Percentiles rank a stretch among this genome's conserved stretches.
Evolutionary conservation across 1,140 invertebrate genomes (phyloP).

Genomic region (Drosophila santomea): DNA sequence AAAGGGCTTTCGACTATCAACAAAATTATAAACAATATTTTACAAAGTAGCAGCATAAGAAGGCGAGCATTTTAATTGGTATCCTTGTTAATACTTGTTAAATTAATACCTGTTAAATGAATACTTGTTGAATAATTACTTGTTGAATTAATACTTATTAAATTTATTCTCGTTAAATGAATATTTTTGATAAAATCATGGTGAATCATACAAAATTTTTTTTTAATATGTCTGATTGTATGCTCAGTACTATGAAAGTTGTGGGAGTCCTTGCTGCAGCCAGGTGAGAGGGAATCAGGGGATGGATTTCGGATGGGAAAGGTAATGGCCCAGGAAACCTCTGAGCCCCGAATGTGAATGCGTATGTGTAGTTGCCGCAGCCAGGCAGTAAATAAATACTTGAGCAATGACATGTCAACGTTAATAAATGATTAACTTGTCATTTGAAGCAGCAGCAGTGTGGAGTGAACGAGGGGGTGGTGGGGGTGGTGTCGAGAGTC

Average conservation of each 20-base stretch:
- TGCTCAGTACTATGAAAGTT: neutral
- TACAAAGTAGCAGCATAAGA: neutral
- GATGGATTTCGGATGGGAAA: neutral
- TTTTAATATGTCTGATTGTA: neutral
- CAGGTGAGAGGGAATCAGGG: neutral
- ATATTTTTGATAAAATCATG: neutral
- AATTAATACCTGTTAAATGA: no score
- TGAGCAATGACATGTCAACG: conserved; percentile 79
- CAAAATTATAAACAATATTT: neutral
- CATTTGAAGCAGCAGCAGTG: conserved; percentile 51
- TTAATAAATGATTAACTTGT: conserved; percentile 82
- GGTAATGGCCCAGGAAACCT: conserved; percentile 3
- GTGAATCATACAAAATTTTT: no score
- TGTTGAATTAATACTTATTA: no score
- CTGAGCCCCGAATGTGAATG: conserved; percentile 14
- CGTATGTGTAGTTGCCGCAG: conserved; percentile 31
- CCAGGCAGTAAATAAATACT: conserved; percentile 73
- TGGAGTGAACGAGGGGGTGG: conserved; percentile 7
- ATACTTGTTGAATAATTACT: no score
- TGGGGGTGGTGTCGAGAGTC: no score
- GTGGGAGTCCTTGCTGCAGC: neutral
- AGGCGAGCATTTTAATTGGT: no score
- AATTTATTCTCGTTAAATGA: neutral
- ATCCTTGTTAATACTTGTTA: no score
- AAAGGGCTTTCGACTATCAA: neutral